phyloP scores from a whole-genome alignment of 2,113 vertebrate species.

The Pimephales promelas region DNA sequence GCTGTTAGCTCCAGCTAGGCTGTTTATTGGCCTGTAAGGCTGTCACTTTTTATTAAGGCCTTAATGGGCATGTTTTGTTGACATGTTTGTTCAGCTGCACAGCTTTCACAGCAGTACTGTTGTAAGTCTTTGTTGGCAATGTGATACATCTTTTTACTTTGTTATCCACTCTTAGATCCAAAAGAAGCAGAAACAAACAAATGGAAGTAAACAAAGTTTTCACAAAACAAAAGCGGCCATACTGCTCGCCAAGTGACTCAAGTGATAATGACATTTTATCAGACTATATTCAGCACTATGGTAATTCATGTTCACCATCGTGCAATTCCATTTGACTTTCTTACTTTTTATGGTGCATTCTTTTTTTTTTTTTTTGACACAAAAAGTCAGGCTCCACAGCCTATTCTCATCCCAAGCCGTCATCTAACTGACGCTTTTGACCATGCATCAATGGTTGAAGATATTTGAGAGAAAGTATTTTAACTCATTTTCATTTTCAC shows the following conservation, averaged over 20 bases:
- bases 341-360: not conserved
- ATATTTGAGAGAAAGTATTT: constrained; percentile 27
- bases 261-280: not conserved
- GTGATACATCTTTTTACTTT: not conserved
- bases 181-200: not conserved
- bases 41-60: constrained; percentile 24
- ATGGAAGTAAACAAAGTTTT: constrained; percentile 15
- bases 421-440: no score
- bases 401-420: no score
- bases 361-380: not conserved
- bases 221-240: not conserved
- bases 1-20: not conserved
- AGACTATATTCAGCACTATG: not conserved
- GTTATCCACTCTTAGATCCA: not conserved
- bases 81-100: constrained; percentile 34
- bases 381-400: not conserved
- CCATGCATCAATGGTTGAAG: no score
- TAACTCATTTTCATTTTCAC: constrained; percentile 41
- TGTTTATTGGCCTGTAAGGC: constrained; percentile 13
- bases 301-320: not conserved
- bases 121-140: not conserved
- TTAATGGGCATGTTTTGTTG: constrained; percentile 34
- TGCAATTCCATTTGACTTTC: not conserved
- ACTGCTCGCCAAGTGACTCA: not conserved
- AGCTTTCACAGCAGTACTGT: not conserved